A percentile compares a stretch with the other conserved stretches of the same genome.
Conservation (phyloP, 35 echinoderm and acorn worm species). For the Amphiura filiformis region DNA sequence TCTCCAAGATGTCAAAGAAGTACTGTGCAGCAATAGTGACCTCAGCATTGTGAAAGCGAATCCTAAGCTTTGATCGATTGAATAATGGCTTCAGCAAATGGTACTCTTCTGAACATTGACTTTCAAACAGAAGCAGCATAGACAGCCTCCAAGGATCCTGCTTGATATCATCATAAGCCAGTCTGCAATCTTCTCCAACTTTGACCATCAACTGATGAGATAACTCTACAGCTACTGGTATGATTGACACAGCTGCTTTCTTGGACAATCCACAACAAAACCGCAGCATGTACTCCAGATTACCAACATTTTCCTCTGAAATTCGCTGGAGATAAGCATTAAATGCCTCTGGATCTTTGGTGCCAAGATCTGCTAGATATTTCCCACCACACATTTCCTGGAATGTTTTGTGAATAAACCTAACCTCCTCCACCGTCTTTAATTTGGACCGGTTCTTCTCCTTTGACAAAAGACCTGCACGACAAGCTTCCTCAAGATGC, state of each 20-base stretch:
- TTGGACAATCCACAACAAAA: constrained; percentile 11
- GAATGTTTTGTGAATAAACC: constrained; percentile 25
- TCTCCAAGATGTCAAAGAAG: background rate
- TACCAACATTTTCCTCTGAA: background rate
- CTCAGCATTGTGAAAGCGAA: background rate
- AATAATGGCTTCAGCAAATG: background rate
- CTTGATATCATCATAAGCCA: background rate
- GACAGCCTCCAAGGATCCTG: background rate
- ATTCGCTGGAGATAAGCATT: background rate
- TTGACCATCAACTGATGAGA: background rate
- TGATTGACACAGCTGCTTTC: background rate
- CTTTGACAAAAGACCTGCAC: background rate
- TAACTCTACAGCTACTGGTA: background rate
- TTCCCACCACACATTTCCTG: constrained; percentile 15
- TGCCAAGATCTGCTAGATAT: background rate
- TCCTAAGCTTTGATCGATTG: background rate
- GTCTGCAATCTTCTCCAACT: background rate
- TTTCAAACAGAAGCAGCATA: background rate
- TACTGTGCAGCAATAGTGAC: background rate
- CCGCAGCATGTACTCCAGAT: background rate
- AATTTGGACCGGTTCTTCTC: constrained; percentile 1
- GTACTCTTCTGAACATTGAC: background rate
- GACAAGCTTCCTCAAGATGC: background rate
- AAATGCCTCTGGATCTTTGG: background rate
- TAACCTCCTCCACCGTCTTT: background rate